Evolutionary conservation across 1,140 invertebrate genomes (phyloP).

Genomic region (Diorhabda carinulata): DNA sequence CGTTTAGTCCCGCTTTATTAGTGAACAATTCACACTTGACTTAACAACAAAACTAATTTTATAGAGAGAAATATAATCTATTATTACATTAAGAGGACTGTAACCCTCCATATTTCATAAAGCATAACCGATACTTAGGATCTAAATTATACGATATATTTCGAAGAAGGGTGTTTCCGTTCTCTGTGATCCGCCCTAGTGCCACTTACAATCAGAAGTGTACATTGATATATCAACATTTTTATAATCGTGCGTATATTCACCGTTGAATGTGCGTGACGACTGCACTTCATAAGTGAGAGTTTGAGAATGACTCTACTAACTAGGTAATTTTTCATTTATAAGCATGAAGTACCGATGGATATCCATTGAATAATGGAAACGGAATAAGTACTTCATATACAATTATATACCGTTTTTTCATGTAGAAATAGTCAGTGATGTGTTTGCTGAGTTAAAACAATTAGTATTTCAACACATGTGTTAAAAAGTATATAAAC

Average conservation of each 20-base stretch:
- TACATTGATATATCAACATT: slow-evolving; percentile 39
- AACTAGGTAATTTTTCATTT: too few species aligned
- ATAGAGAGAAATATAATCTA: slow-evolving; percentile 29
- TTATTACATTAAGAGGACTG: slow-evolving; percentile 30
- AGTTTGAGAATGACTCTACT: too few species aligned
- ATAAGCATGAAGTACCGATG: too few species aligned
- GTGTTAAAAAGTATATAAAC: too few species aligned
- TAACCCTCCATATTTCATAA: slow-evolving; percentile 34
- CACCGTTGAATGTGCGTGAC: neutral
- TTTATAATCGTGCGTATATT: slow-evolving; percentile 25
- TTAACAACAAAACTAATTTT: slow-evolving; percentile 38
- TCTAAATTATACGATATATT: slow-evolving; percentile 34
- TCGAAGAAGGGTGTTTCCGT: slow-evolving; percentile 29
- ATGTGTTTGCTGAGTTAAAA: too few species aligned
- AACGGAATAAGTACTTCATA: too few species aligned
- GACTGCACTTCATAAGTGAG: neutral
- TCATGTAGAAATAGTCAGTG: too few species aligned
- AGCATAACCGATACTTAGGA: slow-evolving; percentile 34
- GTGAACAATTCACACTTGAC: slow-evolving; percentile 33
- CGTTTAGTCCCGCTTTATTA: slow-evolving; percentile 38
- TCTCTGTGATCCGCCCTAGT: slow-evolving; percentile 24
- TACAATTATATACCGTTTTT: too few species aligned
- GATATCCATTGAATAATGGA: too few species aligned
- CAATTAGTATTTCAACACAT: too few species aligned
- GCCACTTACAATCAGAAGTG: slow-evolving; percentile 28